Evolutionary conservation across 2,888 invertebrate genomes (phyloP).

Genomic region (Chalcosyrphus nemorum): DNA sequence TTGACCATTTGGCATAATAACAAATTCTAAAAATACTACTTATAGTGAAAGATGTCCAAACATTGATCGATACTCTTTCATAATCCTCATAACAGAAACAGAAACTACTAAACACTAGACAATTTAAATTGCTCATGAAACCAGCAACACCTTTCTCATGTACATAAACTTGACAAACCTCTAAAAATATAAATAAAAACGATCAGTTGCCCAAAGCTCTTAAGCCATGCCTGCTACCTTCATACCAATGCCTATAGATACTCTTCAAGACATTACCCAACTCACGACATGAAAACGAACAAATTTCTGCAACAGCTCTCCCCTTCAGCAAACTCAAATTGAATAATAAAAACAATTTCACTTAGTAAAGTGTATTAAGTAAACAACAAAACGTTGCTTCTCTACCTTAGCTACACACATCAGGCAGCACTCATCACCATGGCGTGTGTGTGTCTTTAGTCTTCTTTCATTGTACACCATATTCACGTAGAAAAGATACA

Average conservation of each 20-base stretch:
- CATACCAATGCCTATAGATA: too few species aligned
- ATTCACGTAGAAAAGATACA: conserved; percentile 15
- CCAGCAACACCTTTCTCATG: background rate
- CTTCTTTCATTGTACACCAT: background rate
- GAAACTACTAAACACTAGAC: background rate
- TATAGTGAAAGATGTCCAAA: too few species aligned
- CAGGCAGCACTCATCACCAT: background rate
- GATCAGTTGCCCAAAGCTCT: background rate
- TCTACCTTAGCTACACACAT: background rate
- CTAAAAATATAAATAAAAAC: background rate
- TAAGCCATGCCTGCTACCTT: background rate
- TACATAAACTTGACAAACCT: background rate
- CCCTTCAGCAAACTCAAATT: conserved; percentile 44
- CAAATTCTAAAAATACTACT: too few species aligned
- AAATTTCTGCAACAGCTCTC: conserved; percentile 63
- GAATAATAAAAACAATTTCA: conserved; percentile 70
- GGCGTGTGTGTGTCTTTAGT: background rate
- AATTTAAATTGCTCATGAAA: background rate
- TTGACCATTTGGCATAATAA: background rate
- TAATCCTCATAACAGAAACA: background rate
- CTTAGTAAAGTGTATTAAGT: conserved; percentile 56
- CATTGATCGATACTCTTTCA: too few species aligned
- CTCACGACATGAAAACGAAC: background rate
- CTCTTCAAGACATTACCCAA: conserved; percentile 23
- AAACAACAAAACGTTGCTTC: conserved; percentile 36